Conservation (phyloP, 2,888 invertebrate genomes). For the Fragum whitleyi region DNA sequence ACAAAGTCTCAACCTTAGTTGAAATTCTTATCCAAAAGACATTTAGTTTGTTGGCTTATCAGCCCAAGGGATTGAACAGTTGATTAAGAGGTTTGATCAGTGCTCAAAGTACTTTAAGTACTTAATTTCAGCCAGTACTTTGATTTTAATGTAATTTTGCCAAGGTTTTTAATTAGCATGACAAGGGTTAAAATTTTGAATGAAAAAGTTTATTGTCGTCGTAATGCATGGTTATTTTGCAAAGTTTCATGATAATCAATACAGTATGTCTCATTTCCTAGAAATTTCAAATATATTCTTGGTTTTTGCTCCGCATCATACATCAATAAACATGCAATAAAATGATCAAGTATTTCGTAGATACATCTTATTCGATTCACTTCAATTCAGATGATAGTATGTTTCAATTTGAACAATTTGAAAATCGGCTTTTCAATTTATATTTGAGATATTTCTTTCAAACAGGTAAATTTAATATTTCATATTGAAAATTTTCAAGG, state of each 20-base stretch:
- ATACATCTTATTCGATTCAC: not conserved
- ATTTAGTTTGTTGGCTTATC: too few relatives aligned
- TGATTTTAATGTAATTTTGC: too few relatives aligned
- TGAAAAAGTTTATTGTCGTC: not conserved
- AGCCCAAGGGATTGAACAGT: too few relatives aligned
- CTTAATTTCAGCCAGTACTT: too few relatives aligned
- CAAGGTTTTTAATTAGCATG: too few relatives aligned
- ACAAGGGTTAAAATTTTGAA: too few relatives aligned
- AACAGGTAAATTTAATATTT: not conserved
- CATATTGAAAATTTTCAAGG: too few relatives aligned
- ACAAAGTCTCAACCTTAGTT: too few relatives aligned
- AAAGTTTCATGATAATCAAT: not conserved
- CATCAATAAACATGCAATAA: not conserved
- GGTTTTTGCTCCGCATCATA: not conserved
- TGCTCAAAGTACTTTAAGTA: too few relatives aligned
- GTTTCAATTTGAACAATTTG: slow-evolving; percentile 1
- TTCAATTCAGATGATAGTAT: not conserved
- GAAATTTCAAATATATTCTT: not conserved
- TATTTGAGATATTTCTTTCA: not conserved
- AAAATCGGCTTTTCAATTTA: not conserved
- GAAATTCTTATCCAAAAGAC: too few relatives aligned
- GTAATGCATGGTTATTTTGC: too few relatives aligned
- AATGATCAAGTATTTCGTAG: not conserved
- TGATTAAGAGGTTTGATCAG: too few relatives aligned
- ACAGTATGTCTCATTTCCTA: not conserved